These are phyloP conservation scores for Dusona sp. DNA, from an alignment of 2,888 invertebrate species.

Conservation along the genomic window DNA sequence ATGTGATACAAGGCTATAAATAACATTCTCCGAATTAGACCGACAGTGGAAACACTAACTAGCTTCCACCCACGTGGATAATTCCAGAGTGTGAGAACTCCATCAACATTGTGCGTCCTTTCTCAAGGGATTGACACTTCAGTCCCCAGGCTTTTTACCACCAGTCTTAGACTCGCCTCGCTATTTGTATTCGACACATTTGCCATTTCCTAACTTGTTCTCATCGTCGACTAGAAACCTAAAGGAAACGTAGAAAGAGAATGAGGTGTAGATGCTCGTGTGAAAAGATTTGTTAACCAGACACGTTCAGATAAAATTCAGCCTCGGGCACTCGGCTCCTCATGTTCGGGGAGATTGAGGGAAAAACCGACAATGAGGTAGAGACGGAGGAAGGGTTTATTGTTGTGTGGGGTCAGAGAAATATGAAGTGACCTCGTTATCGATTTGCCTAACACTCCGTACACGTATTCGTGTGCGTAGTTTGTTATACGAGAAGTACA, in stretches of 20 bases:
- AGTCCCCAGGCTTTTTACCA: slow-evolving; percentile 58
- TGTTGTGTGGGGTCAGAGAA: slow-evolving; percentile 15
- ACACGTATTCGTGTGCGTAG: slow-evolving; percentile 1
- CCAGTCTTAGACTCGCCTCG: slow-evolving; percentile 21
- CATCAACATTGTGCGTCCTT: slow-evolving; percentile 68
- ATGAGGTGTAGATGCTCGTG: slow-evolving; percentile 19
- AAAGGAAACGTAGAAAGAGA: slow-evolving; percentile 14
- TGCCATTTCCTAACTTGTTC: slow-evolving; percentile 9
- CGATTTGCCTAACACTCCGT: slow-evolving; percentile 14
- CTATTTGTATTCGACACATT: slow-evolving; percentile 48
- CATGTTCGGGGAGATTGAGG: neutral
- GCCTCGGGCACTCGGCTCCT: slow-evolving; percentile 23
- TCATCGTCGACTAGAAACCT: slow-evolving; percentile 18
- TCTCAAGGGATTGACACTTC: slow-evolving; percentile 14
- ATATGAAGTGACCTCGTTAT: slow-evolving; percentile 20
- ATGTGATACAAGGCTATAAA: neutral
- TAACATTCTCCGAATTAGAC: neutral
- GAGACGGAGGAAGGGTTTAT: slow-evolving; percentile 8
- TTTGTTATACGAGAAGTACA: slow-evolving; percentile 3
- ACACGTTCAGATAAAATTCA: slow-evolving; percentile 46
- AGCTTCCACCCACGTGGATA: slow-evolving; percentile 78
- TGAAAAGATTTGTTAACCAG: slow-evolving; percentile 47
- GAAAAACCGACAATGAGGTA: neutral
- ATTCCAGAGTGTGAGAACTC: slow-evolving; percentile 76
- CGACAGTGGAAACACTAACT: slow-evolving; percentile 73